Percentiles rank a stretch among this genome's conserved stretches.
phyloP scores from a whole-genome alignment of 1,140 invertebrate genomes.

The Leptestheria dahalacensis region DNA sequence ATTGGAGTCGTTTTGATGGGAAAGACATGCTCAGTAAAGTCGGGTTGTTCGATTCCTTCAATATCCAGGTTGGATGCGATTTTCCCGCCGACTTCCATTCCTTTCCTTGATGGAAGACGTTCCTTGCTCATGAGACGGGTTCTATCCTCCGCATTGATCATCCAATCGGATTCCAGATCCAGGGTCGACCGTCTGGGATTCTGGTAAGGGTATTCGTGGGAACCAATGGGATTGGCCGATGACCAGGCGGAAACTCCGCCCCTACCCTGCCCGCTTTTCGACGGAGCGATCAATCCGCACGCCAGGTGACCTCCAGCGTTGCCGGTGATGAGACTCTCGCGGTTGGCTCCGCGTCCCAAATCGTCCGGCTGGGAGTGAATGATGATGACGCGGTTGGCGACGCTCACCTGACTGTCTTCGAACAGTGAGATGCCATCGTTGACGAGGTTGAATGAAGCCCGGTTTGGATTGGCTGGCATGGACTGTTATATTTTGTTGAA shows the following conservation, averaged over 20 bases:
- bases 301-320: not conserved
- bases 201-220: not conserved
- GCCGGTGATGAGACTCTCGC: not conserved
- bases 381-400: constrained; percentile 8
- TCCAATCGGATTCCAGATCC: not conserved
- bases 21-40: not conserved
- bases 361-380: constrained; percentile 11
- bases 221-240: not conserved
- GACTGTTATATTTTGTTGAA: not conserved
- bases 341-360: not conserved
- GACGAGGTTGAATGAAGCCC: not conserved
- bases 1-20: not conserved
- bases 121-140: not conserved
- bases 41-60: constrained; percentile 1
- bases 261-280: not conserved
- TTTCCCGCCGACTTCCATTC: not conserved
- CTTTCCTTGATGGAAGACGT: not conserved
- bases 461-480: not conserved
- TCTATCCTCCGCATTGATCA: not conserved
- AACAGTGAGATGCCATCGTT: not conserved
- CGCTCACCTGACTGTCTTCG: not conserved
- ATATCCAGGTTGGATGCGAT: constrained; percentile 5
- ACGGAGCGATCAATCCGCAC: not conserved
- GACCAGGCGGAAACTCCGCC: not conserved
- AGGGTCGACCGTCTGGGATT: not conserved